Percentiles rank a stretch among this genome's conserved stretches.
These are phyloP conservation scores for Amazona finschi DNA, from an alignment of 2,797 vertebrate genomes.

Conservation along the genomic window DNA sequence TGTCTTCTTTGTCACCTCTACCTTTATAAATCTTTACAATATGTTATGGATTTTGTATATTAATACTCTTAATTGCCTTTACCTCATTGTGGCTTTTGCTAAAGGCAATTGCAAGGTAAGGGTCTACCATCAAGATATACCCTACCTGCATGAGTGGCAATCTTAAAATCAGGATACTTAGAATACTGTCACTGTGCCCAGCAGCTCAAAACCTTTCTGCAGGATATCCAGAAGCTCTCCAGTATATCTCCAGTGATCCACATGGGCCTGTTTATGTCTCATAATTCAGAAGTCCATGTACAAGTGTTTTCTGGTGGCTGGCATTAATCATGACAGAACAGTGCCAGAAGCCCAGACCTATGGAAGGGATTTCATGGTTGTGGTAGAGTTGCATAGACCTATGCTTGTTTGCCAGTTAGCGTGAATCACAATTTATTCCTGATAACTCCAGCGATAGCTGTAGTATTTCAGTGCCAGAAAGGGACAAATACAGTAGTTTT, in stretches of 20 bases:
- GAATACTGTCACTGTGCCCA: neutral
- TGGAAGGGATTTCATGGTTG: neutral
- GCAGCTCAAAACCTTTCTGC: neutral
- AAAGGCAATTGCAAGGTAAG: neutral
- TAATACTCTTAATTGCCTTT: neutral
- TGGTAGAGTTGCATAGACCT: neutral
- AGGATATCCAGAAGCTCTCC: neutral
- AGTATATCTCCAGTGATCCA: neutral
- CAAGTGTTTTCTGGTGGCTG: neutral
- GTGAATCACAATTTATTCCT: conserved; percentile 39
- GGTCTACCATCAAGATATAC: neutral
- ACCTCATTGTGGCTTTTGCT: neutral
- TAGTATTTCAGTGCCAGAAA: neutral
- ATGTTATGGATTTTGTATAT: neutral
- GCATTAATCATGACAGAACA: neutral
- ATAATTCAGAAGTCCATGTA: neutral
- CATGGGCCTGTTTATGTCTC: neutral
- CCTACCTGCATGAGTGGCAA: neutral
- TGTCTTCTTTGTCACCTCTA: neutral
- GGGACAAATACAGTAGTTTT: neutral
- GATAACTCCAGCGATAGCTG: neutral
- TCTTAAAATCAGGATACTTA: neutral
- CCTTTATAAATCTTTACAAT: neutral
- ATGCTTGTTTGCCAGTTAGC: neutral
- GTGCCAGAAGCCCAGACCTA: neutral